These are phyloP conservation scores for Jaculus jaculus DNA, from an alignment of 2,113 vertebrate species.

Conservation along the genomic window DNA sequence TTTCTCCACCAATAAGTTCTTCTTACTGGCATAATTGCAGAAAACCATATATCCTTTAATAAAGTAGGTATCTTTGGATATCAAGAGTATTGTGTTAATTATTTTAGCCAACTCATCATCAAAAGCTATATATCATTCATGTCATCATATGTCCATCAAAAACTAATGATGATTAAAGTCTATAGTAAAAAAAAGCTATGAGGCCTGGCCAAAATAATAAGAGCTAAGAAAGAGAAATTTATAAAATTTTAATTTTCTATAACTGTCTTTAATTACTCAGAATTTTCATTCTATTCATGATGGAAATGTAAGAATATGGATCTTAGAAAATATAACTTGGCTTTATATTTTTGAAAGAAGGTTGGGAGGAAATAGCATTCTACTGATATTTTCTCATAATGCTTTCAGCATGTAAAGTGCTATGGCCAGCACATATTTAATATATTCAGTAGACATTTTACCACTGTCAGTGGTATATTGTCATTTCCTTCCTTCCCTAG, in stretches of 20 bases:
- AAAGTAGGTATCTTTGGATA: neutral
- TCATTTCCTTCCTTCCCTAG: neutral
- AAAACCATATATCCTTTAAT: neutral
- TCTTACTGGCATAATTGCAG: neutral
- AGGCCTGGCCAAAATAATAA: neutral
- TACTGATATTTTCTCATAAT: neutral
- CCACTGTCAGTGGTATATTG: neutral
- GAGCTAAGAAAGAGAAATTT: neutral
- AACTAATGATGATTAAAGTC: neutral
- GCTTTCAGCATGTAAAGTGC: slow-evolving; percentile 19
- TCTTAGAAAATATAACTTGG: neutral
- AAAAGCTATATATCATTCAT: slow-evolving; percentile 3
- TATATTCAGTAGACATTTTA: slow-evolving; percentile 1
- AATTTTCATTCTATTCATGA: slow-evolving; percentile 26
- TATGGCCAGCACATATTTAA: slow-evolving; percentile 11
- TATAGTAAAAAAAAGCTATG: slow-evolving; percentile 28
- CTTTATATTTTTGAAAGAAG: neutral
- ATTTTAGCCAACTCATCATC: slow-evolving; percentile 19
- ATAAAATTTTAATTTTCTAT: slow-evolving; percentile 20
- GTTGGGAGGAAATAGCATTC: neutral
- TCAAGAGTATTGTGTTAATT: slow-evolving; percentile 42
- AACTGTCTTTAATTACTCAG: neutral
- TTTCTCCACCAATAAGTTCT: neutral
- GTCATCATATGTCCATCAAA: neutral
- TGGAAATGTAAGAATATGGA: neutral